Conservation (phyloP, 2,797 vertebrate species). For the Xenentodon cancila region DNA sequence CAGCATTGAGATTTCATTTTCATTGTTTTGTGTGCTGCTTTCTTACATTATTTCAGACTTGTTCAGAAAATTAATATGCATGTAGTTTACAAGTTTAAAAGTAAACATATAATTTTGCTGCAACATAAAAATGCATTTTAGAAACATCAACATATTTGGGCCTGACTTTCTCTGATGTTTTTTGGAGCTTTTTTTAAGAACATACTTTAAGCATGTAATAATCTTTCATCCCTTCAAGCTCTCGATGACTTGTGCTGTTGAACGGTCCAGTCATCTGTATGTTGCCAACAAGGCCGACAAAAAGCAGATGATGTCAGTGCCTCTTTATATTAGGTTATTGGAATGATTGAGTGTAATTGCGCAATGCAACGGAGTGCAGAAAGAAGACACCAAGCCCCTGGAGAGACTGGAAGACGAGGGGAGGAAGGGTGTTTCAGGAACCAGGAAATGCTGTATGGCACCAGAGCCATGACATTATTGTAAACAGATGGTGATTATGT, state of each 20-base stretch:
- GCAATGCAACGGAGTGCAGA: constrained; percentile 71
- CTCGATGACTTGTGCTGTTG: constrained; percentile 25
- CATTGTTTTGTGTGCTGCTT: too few relatives aligned
- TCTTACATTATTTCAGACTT: too few relatives aligned
- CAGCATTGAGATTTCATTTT: too few relatives aligned
- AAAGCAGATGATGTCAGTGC: constrained; percentile 75
- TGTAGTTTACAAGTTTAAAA: too few relatives aligned
- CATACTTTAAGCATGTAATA: too few relatives aligned
- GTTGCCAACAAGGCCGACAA: constrained; percentile 62
- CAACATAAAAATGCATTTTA: too few relatives aligned
- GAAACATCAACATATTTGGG: too few relatives aligned
- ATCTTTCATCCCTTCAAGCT: neutral
- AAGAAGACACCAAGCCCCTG: constrained; percentile 59
- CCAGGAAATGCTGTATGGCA: constrained; percentile 47
- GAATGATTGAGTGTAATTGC: constrained; percentile 76
- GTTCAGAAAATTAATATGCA: too few relatives aligned
- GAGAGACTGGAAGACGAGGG: constrained; percentile 48
- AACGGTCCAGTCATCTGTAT: constrained; percentile 64
- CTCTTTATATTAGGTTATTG: constrained; percentile 74
- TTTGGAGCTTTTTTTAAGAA: too few relatives aligned
- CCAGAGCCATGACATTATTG: constrained; percentile 50
- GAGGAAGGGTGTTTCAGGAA: constrained; percentile 63
- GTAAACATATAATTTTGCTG: too few relatives aligned
- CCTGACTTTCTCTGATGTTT: too few relatives aligned
- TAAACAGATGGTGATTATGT: constrained; percentile 29